These are phyloP conservation scores for Mya arenaria DNA, from an alignment of 1,140 invertebrate species.

Conservation along the genomic window DNA sequence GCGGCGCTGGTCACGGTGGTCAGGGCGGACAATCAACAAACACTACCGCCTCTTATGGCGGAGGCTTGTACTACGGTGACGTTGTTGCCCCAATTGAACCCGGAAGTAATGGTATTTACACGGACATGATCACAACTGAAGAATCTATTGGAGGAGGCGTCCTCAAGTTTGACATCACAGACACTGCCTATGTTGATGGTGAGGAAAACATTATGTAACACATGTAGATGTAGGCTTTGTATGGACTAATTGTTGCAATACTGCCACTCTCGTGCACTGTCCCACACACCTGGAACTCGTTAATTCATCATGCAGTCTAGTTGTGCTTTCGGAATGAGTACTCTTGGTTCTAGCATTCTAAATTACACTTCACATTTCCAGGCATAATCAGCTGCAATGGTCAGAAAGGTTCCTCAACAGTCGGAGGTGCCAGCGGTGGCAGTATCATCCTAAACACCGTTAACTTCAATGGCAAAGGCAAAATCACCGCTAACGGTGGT, in stretches of 20 bases:
- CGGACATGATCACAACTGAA: constrained; percentile 6
- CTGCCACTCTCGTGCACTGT: too few species aligned
- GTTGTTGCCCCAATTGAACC: constrained; percentile 48
- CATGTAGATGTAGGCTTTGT: too few species aligned
- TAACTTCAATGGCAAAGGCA: constrained; percentile 69
- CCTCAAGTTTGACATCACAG: constrained; percentile 60
- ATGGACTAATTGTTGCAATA: too few species aligned
- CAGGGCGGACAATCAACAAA: constrained; percentile 64
- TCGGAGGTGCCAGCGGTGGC: constrained; percentile 73
- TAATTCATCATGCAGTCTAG: too few species aligned
- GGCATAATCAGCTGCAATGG: constrained; percentile 68
- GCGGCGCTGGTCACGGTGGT: constrained; percentile 72
- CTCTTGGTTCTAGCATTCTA: too few species aligned
- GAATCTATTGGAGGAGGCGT: constrained; percentile 66
- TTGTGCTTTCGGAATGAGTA: too few species aligned
- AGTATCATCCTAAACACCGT: constrained; percentile 63
- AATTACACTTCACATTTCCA: constrained; percentile 28
- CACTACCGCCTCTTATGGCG: constrained; percentile 7
- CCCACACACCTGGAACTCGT: too few species aligned
- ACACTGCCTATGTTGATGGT: constrained; percentile 65
- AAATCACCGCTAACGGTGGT: constrained; percentile 67
- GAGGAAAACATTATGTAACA: too few species aligned
- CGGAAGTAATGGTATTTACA: constrained; percentile 64
- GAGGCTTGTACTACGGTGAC: constrained; percentile 66
- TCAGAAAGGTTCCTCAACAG: constrained; percentile 40